Evolutionary conservation across 2,888 invertebrate species (phyloP).

Genomic region (Crocallis elinguaria): DNA sequence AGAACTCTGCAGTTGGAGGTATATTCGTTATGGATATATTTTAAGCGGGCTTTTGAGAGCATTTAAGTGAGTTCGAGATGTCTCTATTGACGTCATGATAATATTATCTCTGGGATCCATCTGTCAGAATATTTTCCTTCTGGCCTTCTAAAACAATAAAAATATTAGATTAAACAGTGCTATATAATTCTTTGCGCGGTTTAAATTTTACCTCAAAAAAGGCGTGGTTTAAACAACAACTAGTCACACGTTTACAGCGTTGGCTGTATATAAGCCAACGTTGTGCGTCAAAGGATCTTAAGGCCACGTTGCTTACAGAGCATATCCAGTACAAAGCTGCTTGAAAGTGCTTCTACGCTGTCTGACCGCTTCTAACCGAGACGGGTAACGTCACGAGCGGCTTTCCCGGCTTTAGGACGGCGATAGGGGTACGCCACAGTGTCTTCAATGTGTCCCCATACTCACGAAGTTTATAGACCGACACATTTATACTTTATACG

Average conservation of each 20-base stretch:
- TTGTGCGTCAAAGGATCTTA: not conserved
- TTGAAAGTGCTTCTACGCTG: constrained; percentile 1
- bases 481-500: too few relatives aligned
- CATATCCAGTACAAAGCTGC: constrained; percentile 13
- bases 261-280: constrained; percentile 5
- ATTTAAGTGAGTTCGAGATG: too few relatives aligned
- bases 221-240: constrained; percentile 8
- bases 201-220: too few relatives aligned
- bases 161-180: too few relatives aligned
- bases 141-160: too few relatives aligned
- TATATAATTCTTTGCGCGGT: too few relatives aligned
- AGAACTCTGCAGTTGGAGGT: not conserved
- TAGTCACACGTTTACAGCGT: not conserved
- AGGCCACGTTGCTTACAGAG: constrained; percentile 9
- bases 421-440: not conserved
- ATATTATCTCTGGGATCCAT: too few relatives aligned
- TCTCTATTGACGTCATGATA: too few relatives aligned
- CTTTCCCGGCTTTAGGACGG: constrained; percentile 18
- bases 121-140: too few relatives aligned
- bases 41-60: too few relatives aligned
- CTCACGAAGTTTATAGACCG: not conserved
- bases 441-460: not conserved
- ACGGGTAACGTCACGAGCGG: constrained; percentile 15
- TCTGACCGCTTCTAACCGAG: not conserved
- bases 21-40: not conserved